Base-by-base conservation (phyloP, 2,113 vertebrate species). In the Charadrius vociferus region DNA sequence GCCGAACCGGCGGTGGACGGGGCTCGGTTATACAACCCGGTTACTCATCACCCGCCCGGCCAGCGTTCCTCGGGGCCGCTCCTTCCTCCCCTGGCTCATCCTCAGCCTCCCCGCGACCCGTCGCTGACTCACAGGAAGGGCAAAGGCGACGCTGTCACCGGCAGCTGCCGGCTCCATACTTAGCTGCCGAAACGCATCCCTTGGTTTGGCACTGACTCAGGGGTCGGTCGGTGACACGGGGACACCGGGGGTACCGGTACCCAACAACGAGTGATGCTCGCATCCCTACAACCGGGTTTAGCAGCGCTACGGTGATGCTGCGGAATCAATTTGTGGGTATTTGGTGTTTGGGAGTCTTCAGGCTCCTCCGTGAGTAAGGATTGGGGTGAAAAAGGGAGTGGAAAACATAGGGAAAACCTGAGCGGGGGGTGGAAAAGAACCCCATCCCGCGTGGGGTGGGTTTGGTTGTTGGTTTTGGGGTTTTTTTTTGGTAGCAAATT, bases 51-150 rank as follows among this genome's bases (percentile, higher is more conserved):
- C 71, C 75, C 3, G 1, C 55, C 63, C 0, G 1, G 14, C 39
- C 1, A 0, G 21, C 7, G n/a, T n/a, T 77, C 4, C 72, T 58
- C 0, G 0, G 14, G n/a, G 30, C 6, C 1, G 56, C 30, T 85
- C 85, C 58, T 82, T 92, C 89, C 75, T 63, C 58, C 2, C 30
- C 30, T 50, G 23, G 19, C 82, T 86, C 93, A 58, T 71, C 88
- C 72, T 91, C 88, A 10, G 8, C 62, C 74, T 78, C 75, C 7
- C 8, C 0, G 0, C 26, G 23, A 12, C 47, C 30, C 15, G 4
- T 58, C 4, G 0, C 45, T 61, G 73, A 53, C 47, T 58, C 63
- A 43, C 66, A 26, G 52, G 56, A 88, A 80, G 41, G 70, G 52
- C 45, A 47, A 58, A 53, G 52, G 41, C 30, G 7, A 26, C 16